phyloP scores from a whole-genome alignment of 2,113 vertebrate genomes.

The Macrotis lagotis region DNA sequence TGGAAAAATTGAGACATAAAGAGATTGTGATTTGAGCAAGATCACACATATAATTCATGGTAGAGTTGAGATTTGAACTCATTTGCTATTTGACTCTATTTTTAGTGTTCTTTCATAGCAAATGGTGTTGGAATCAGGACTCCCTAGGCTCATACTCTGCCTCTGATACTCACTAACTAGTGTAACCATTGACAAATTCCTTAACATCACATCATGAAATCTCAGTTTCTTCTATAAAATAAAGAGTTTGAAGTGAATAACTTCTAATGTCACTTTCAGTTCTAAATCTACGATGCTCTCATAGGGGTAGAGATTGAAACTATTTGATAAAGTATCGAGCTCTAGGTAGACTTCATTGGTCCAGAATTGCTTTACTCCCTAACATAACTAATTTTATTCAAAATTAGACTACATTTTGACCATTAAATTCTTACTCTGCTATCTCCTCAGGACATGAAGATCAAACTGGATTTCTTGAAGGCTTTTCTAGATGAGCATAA shows the following conservation, averaged over 20 bases:
- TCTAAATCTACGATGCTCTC: neutral
- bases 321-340: neutral
- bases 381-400: constrained; percentile 4
- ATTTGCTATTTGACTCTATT: neutral
- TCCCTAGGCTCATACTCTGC: neutral
- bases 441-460: neutral
- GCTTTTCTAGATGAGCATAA: neutral
- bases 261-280: neutral
- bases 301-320: neutral
- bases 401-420: neutral
- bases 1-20: neutral
- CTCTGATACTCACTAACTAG: neutral
- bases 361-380: neutral
- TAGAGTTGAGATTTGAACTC: neutral
- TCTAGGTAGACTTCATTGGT: constrained; percentile 30
- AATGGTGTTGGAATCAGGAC: neutral
- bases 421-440: neutral
- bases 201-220: neutral
- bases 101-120: neutral
- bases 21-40: neutral
- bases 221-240: neutral
- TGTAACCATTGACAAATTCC: neutral
- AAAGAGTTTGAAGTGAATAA: neutral
- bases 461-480: neutral
- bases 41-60: neutral